Base-by-base conservation (phyloP, 2,797 vertebrate genomes). In the Onychomys arenicola region DNA sequence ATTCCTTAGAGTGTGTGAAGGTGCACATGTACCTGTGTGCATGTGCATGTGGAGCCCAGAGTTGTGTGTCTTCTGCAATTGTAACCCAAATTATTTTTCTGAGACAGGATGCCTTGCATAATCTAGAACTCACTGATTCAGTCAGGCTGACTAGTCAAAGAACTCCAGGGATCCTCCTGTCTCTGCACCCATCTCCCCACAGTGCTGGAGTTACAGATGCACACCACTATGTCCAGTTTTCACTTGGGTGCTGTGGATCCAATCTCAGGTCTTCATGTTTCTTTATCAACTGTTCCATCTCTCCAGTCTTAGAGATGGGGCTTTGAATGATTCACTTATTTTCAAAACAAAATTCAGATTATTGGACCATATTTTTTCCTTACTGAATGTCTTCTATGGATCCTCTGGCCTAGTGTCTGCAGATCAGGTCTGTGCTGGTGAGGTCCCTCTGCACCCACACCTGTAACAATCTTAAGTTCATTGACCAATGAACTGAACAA, bases 401-500 rank as follows among this genome's bases (percentile, higher is more conserved):
- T 67, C 19, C 21, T 40, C 2, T 17, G 40, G 40, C 12, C 46
- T 9, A 40, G 10, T 2, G 32, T 46, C 65, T 63, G 40, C n/a
- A n/a, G n/a, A n/a, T n/a, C n/a, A n/a, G n/a, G n/a, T n/a, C 34
- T 21, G 73, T 11, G 34, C 16, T 2, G 1, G 27, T 19, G 19
- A 37, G 1, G 34, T 69, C 21, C 0, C 67, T 4, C 1, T 2
- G 6, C 1, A 17, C 23, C 34, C 14, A 9, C 19, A 10, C 4
- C 57, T 9, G 13, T 23, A n/a, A 6, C 13, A 9, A 13, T 9
- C 34, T 52, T 63, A 76, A 80, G 16, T 32, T 23, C 57, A 13
- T 0, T 6, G 63, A 4, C 3, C 2, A 1, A 37, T 10, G 17
- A 32, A n/a, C 1, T 17, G 16, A 63, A 55, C 2, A 9, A 23